Percentiles rank a stretch among this genome's conserved stretches.
These are phyloP conservation scores for Drosophila imparisetae DNA, from an alignment of 2,888 invertebrate genomes.

Conservation along the genomic window DNA sequence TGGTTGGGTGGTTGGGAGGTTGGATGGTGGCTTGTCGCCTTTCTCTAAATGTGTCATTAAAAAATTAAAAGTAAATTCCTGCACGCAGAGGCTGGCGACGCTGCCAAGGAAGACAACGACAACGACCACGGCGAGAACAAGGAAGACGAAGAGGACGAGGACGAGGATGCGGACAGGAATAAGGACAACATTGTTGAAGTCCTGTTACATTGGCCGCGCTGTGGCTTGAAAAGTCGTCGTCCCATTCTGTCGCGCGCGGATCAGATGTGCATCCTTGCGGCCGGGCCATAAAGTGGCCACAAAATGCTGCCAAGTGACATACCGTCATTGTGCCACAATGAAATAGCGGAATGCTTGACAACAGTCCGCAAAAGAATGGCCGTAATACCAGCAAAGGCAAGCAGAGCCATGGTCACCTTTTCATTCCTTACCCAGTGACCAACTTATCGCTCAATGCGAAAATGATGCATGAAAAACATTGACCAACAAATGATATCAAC, in stretches of 20 bases:
- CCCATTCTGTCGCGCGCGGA: slow-evolving; percentile 11
- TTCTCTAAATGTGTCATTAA: slow-evolving; percentile 69
- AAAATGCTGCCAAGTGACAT: slow-evolving; percentile 45
- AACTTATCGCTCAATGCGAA: neutral
- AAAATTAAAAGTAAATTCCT: slow-evolving; percentile 74
- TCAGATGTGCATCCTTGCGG: slow-evolving; percentile 41
- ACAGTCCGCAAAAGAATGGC: slow-evolving; percentile 8
- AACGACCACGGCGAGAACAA: neutral
- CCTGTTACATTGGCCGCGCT: slow-evolving; percentile 15
- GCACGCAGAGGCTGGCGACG: slow-evolving; percentile 33
- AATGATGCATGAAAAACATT: neutral
- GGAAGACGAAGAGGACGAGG: neutral
- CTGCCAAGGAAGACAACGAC: slow-evolving; percentile 11
- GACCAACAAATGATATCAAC: neutral
- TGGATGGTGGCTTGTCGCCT: slow-evolving; percentile 3
- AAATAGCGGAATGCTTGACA: slow-evolving; percentile 26
- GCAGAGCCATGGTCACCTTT: neutral
- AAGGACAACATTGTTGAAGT: slow-evolving; percentile 39
- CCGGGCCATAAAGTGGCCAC: slow-evolving; percentile 51
- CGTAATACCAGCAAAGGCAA: neutral
- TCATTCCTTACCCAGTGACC: neutral
- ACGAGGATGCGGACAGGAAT: neutral
- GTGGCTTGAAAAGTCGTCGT: slow-evolving; percentile 41
- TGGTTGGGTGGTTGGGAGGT: neutral
- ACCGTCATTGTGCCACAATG: slow-evolving; percentile 53